Evolutionary conservation across 2,888 invertebrate species (phyloP).

Genomic region (Idaea dimidiata): DNA sequence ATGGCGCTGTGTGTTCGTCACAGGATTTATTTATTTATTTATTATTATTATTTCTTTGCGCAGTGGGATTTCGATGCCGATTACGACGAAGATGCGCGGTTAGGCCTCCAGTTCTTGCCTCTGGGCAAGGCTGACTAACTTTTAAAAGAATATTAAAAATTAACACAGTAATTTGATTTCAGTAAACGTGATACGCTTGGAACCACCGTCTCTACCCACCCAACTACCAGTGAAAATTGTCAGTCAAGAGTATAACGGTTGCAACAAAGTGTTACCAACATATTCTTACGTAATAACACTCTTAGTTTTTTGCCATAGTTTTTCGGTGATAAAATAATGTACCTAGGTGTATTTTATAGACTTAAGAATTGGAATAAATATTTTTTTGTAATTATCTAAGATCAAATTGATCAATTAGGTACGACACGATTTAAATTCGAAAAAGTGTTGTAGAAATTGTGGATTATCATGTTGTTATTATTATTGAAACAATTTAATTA

Average conservation of each 20-base stretch:
- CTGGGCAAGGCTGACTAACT: too few relatives aligned
- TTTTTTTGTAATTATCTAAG: not conserved
- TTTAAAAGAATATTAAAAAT: not conserved
- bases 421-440: too few relatives aligned
- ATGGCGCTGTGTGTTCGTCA: too few relatives aligned
- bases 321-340: not conserved
- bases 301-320: constrained; percentile 41
- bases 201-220: constrained; percentile 57
- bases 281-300: constrained; percentile 39
- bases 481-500: not conserved
- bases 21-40: too few relatives aligned
- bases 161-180: constrained; percentile 38
- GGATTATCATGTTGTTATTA: too few relatives aligned
- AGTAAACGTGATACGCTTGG: constrained; percentile 71
- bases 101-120: too few relatives aligned
- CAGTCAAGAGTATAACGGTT: constrained; percentile 53
- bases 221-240: constrained; percentile 71
- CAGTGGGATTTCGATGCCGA: too few relatives aligned
- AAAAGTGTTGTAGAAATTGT: not conserved
- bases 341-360: not conserved
- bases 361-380: not conserved
- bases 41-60: too few relatives aligned
- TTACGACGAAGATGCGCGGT: too few relatives aligned
- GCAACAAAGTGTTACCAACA: constrained; percentile 37
- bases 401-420: not conserved